Evolutionary conservation across 2,888 invertebrate genomes (phyloP).

Genomic region (Ephialtes manifestator): DNA sequence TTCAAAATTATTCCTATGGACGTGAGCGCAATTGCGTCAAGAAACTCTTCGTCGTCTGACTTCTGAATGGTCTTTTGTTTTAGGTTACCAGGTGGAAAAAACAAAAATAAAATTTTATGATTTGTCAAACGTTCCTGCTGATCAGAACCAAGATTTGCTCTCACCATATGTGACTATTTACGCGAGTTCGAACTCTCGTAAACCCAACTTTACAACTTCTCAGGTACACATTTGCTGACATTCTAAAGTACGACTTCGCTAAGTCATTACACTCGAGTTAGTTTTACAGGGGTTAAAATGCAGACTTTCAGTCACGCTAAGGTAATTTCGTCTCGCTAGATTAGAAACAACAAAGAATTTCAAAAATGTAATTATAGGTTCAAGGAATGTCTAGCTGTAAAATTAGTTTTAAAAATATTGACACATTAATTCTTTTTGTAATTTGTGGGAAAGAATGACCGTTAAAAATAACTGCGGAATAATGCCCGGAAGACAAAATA

Average conservation of each 20-base stretch:
- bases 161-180: slow-evolving; percentile 24
- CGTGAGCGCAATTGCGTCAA: slow-evolving; percentile 28
- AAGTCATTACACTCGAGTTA: slow-evolving; percentile 40
- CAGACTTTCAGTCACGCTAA: slow-evolving; percentile 32
- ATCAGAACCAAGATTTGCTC: background rate
- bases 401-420: background rate
- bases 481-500: no score
- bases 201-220: slow-evolving; percentile 1
- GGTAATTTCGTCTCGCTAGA: background rate
- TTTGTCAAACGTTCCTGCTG: background rate
- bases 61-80: slow-evolving; percentile 2
- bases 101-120: background rate
- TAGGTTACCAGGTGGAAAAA: background rate
- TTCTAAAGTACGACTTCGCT: slow-evolving; percentile 44
- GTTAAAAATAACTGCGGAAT: background rate
- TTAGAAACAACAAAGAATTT: slow-evolving; percentile 20
- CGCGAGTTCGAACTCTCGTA: slow-evolving; percentile 10
- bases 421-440: background rate
- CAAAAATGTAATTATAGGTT: slow-evolving; percentile 26
- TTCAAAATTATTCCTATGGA: slow-evolving; percentile 51
- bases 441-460: background rate
- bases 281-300: background rate
- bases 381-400: background rate
- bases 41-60: background rate
- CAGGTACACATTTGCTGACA: slow-evolving; percentile 13